Evolutionary conservation across 2,888 invertebrate genomes (phyloP), one percentile per base, ranked within the genome.

Genomic region (Nasonia oneida): DNA sequence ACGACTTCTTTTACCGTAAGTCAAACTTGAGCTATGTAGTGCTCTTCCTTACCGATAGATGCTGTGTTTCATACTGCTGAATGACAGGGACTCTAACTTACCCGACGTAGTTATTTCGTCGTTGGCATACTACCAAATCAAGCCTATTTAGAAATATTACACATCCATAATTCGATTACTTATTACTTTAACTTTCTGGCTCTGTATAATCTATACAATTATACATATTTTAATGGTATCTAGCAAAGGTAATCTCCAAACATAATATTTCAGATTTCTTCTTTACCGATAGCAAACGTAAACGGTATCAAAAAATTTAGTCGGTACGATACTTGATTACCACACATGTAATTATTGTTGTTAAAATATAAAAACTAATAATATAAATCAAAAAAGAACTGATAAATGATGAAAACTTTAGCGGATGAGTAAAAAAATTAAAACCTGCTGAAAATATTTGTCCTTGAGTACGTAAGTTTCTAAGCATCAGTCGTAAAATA

Each of bases 1-100:
- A 84, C 23, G 76, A 83, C 39, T 42, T 75, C 47, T 86, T 71
- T 64, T 73, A 83, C 53, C 67, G 84, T 87, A 75, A 86, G 86
- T 87, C 18, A 37, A 15, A n/a, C 6, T 12, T 47, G 12, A 29
- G 12, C 47, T 53, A 5, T 1, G 37, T 39, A n/a, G n/a, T 29
- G 47, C 37, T 42, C 74, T 81, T 8, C n/a, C 10, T 74, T 74
- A 67, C 23, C 81, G 74, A 50, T 39, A 0, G 47, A 67, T 64
- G n/a, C 14, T 14, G n/a, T n/a, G 14, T 14, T 33, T 15, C 6
- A 18, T n/a, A 2, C 10, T 53, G 6, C 29, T 61, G 10, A 12
- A 18, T 10, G 8, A 14, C 4, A 14, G 37, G 79, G 6, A 37
- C 37, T 23, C 70, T 70, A 23, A n/a, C 4, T 80, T 80, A 53